Evolutionary conservation across 2,888 invertebrate genomes (phyloP).

Genomic region (Lumbricus terrestris): DNA sequence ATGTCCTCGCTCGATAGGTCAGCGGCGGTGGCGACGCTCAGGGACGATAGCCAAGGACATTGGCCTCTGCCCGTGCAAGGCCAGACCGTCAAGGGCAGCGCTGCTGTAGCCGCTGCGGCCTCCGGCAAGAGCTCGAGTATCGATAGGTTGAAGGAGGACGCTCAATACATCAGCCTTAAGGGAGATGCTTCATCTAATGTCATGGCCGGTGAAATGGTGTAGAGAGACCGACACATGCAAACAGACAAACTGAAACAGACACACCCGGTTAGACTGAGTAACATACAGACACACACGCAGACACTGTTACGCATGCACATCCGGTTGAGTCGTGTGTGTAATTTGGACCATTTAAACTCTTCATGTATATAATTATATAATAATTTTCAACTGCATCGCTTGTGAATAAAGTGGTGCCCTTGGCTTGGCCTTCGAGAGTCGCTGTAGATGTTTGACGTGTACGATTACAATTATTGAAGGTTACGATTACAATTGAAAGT

Average conservation of each 20-base stretch:
- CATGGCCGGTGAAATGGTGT: not conserved
- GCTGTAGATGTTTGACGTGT: too few relatives aligned
- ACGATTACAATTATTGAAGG: too few relatives aligned
- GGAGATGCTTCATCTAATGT: not conserved
- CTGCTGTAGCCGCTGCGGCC: too few relatives aligned
- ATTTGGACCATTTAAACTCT: not conserved
- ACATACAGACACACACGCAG: not conserved
- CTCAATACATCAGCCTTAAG: not conserved
- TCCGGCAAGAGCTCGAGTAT: not conserved
- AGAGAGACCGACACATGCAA: not conserved
- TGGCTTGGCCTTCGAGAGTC: too few relatives aligned
- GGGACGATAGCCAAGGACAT: not conserved
- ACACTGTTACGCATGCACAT: not conserved
- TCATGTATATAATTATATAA: not conserved
- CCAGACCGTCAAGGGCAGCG: not conserved
- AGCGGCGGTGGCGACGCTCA: not conserved
- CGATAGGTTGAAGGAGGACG: not conserved
- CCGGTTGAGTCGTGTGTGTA: not conserved
- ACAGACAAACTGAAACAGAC: not conserved
- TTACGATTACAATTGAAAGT: too few relatives aligned
- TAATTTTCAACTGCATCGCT: not conserved
- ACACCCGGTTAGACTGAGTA: too few relatives aligned
- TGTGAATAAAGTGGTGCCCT: too few relatives aligned
- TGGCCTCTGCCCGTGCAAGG: not conserved
- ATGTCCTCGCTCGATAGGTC: conserved; percentile 23